Conservation (phyloP, 2,888 invertebrate genomes). For the Agrotis exclamationis region DNA sequence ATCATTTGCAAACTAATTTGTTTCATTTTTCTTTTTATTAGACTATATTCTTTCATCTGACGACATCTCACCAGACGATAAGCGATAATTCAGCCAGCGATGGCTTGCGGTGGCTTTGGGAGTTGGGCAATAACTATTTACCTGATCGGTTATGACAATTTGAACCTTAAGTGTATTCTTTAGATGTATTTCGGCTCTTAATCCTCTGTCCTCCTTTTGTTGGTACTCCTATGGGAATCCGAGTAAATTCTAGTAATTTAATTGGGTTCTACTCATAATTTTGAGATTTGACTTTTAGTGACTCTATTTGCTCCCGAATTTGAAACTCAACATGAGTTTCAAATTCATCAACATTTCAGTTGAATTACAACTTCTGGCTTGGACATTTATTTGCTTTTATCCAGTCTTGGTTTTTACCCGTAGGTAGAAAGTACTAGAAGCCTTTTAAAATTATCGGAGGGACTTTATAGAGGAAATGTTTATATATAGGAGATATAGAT, state of each 20-base stretch:
- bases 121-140: too few relatives aligned
- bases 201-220: background rate
- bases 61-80: background rate
- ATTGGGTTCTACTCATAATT: too few relatives aligned
- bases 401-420: background rate
- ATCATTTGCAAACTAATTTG: constrained; percentile 41
- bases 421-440: background rate
- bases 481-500: constrained; percentile 25
- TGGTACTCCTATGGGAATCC: too few relatives aligned
- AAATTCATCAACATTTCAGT: too few relatives aligned
- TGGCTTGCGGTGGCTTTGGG: too few relatives aligned
- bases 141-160: too few relatives aligned
- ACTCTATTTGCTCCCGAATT: too few relatives aligned
- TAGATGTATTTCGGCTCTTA: background rate
- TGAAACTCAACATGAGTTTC: too few relatives aligned
- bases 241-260: too few relatives aligned
- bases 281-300: too few relatives aligned
- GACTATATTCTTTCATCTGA: background rate
- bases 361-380: background rate
- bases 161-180: background rate
- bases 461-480: constrained; percentile 5
- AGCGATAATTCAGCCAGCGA: background rate
- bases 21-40: constrained; percentile 20
- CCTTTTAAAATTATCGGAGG: background rate
- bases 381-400: background rate